Percentiles rank a stretch among this genome's conserved stretches.
Conservation (phyloP, 2,113 vertebrate genomes). For the Dicrurus megarhynchus region DNA sequence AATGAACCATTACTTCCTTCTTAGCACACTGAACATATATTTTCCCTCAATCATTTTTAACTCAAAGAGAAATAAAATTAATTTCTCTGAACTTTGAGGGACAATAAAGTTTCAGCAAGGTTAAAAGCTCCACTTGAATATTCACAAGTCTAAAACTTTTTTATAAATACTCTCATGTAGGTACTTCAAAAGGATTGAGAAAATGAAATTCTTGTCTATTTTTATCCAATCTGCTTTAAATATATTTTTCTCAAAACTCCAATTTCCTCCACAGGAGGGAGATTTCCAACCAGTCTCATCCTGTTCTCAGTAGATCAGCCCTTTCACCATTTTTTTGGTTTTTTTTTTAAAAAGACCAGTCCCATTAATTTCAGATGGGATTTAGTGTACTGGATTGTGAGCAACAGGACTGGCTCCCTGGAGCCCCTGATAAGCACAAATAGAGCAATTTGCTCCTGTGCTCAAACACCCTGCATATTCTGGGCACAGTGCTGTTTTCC, state of each 20-base stretch:
- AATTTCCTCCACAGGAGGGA: neutral
- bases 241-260: neutral
- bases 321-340: neutral
- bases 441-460: neutral
- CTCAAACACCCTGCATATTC: neutral
- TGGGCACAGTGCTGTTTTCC: neutral
- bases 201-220: neutral
- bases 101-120: neutral
- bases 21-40: neutral
- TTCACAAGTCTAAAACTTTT: neutral
- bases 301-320: neutral
- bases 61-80: neutral
- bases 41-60: neutral
- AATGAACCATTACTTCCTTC: neutral
- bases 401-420: neutral
- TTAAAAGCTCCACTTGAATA: neutral
- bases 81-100: neutral
- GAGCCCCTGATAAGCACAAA: neutral
- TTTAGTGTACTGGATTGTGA: neutral
- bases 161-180: neutral
- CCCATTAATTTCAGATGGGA: neutral
- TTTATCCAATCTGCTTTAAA: neutral
- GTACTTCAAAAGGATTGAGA: neutral
- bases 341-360: neutral
- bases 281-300: neutral